These are phyloP conservation scores for Lutjanus argentimaculatus DNA, from an alignment of 2,797 vertebrate species.

Conservation along the genomic window DNA sequence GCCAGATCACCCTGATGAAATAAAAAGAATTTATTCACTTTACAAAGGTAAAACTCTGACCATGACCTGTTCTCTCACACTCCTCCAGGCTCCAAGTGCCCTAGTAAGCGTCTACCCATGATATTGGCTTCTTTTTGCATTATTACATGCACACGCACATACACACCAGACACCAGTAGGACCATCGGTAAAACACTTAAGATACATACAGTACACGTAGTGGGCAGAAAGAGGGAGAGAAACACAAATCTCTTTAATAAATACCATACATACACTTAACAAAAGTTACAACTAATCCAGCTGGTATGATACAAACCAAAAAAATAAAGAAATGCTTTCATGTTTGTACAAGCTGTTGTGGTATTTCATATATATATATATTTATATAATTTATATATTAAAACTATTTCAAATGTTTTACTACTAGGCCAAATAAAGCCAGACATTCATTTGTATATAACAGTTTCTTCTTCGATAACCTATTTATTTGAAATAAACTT, in stretches of 20 bases:
- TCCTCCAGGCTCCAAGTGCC: conserved; percentile 87
- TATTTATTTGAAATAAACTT: conserved; percentile 85
- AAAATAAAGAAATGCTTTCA: conserved; percentile 92
- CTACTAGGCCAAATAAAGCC: conserved; percentile 95
- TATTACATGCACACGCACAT: conserved; percentile 57
- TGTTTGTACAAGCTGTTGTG: conserved; percentile 96
- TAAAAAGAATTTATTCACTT: conserved; percentile 95
- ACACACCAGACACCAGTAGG: conserved; percentile 74
- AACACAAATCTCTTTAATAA: conserved; percentile 94
- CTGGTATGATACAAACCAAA: conserved; percentile 95
- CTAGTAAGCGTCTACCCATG: conserved; percentile 76
- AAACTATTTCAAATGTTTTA: conserved; percentile 92
- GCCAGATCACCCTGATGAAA: conserved; percentile 86
- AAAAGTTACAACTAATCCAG: conserved; percentile 93
- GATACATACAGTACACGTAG: conserved; percentile 88
- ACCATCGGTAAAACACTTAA: conserved; percentile 89
- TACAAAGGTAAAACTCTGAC: conserved; percentile 94
- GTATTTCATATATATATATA: conserved; percentile 88
- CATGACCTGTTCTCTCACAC: conserved; percentile 87
- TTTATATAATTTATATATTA: conserved; percentile 87
- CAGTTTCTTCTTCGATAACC: conserved; percentile 84
- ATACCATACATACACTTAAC: conserved; percentile 92
- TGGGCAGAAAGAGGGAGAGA: conserved; percentile 89
- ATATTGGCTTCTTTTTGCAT: conserved; percentile 68
- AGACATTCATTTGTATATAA: conserved; percentile 96